Evolutionary conservation across 2,888 invertebrate species (phyloP).

Genomic region (Temnothorax unifasciatus): DNA sequence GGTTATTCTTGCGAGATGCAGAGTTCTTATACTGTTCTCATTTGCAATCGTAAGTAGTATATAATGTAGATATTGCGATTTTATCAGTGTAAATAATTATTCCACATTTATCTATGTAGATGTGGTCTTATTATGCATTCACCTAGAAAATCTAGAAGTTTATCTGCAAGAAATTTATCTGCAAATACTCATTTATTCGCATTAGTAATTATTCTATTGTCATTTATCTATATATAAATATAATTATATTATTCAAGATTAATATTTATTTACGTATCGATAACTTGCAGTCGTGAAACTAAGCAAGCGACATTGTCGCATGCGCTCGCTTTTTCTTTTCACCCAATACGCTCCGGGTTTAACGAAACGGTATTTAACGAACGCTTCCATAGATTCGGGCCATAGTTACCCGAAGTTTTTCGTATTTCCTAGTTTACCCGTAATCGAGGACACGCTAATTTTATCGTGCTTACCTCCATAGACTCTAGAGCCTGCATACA

Average conservation of each 20-base stretch:
- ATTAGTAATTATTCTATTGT: not conserved
- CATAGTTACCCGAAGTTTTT: slow-evolving; percentile 32
- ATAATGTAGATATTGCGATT: not conserved
- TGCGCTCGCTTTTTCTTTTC: not conserved
- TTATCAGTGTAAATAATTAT: slow-evolving; percentile 14
- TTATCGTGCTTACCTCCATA: slow-evolving; percentile 33
- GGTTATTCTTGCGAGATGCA: not conserved
- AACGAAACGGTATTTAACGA: slow-evolving; percentile 16
- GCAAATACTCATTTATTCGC: not conserved
- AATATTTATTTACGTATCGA: not conserved
- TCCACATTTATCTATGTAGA: slow-evolving; percentile 27
- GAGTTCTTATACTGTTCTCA: not conserved
- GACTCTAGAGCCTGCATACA: slow-evolving; percentile 31
- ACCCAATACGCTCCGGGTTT: not conserved
- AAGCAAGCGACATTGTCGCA: not conserved
- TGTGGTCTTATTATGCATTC: not conserved
- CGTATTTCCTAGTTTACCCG: slow-evolving; percentile 25
- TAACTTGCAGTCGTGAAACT: not conserved
- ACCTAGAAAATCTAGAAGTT: not conserved
- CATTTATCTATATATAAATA: not conserved
- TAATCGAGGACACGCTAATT: slow-evolving; percentile 54
- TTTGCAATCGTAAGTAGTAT: not conserved
- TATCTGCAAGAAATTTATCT: no score
- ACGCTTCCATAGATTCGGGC: not conserved
- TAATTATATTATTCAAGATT: not conserved